phyloP scores from a whole-genome alignment of 2,888 invertebrate genomes.

The Lepeophtheirus nordmannii region DNA sequence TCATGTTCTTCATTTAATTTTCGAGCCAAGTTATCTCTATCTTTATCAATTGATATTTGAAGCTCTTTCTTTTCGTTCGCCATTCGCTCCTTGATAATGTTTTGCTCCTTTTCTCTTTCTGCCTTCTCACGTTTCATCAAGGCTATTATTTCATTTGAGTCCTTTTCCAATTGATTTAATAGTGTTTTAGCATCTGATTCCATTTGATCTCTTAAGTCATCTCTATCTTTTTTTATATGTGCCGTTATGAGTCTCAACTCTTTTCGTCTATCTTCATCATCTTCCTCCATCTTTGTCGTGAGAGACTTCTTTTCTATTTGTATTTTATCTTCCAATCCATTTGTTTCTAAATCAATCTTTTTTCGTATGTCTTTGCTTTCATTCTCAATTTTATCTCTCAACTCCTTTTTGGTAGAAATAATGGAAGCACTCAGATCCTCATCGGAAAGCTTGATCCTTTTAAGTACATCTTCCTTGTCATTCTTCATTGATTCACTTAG shows the following conservation, averaged over 20 bases:
- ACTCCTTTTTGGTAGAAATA: slow-evolving; percentile 16
- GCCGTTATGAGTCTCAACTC: slow-evolving; percentile 8
- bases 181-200: slow-evolving; percentile 8
- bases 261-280: slow-evolving; percentile 20
- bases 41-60: slow-evolving; percentile 22
- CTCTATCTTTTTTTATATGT: slow-evolving; percentile 18
- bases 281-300: slow-evolving; percentile 12
- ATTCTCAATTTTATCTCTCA: slow-evolving; percentile 16
- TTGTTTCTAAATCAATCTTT: slow-evolving; percentile 24
- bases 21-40: slow-evolving; percentile 16
- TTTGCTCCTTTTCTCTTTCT: slow-evolving; percentile 19
- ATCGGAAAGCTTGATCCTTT: background rate
- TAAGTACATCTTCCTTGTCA: slow-evolving; percentile 3
- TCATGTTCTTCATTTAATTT: slow-evolving; percentile 24
- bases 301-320: slow-evolving; percentile 17
- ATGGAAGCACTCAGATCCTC: background rate
- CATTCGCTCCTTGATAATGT: slow-evolving; percentile 16
- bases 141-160: slow-evolving; percentile 15
- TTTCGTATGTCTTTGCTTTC: slow-evolving; percentile 15
- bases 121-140: slow-evolving; percentile 19
- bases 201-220: slow-evolving; percentile 14
- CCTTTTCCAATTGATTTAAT: slow-evolving; percentile 19
- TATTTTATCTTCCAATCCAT: slow-evolving; percentile 20
- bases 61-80: slow-evolving; percentile 18
- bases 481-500: slow-evolving; percentile 4